A percentile compares a stretch with the other conserved stretches of the same genome.
These are phyloP conservation scores for Sceloporus tristichus DNA, from an alignment of 2,113 vertebrate genomes.

Conservation along the genomic window DNA sequence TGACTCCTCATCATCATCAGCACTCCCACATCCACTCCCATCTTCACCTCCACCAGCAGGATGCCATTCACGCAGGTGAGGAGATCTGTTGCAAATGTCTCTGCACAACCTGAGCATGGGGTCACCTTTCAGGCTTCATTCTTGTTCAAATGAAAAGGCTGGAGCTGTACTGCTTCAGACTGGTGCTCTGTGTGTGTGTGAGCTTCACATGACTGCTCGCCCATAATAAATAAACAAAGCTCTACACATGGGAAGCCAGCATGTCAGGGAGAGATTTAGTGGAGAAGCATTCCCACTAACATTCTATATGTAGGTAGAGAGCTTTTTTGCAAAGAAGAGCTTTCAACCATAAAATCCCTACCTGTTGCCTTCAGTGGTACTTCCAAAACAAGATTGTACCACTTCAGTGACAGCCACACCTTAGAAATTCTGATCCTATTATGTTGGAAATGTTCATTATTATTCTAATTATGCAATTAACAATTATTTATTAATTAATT, in stretches of 20 bases:
- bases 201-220: not conserved
- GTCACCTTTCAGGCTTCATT: not conserved
- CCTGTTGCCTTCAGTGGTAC: not conserved
- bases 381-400: too few relatives aligned
- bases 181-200: too few relatives aligned
- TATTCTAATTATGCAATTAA: too few relatives aligned
- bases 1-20: constrained; percentile 99
- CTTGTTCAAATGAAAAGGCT: not conserved
- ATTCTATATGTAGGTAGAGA: not conserved
- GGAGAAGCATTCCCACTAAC: not conserved
- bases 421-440: not conserved
- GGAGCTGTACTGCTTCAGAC: not conserved
- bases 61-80: constrained; percentile 90
- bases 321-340: not conserved
- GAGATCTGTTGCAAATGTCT: not conserved
- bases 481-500: too few relatives aligned
- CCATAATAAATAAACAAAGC: too few relatives aligned
- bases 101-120: not conserved
- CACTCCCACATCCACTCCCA: constrained; percentile 99
- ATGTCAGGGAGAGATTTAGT: not conserved
- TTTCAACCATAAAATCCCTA: not conserved
- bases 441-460: not conserved
- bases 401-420: not conserved
- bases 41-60: constrained; percentile 98
- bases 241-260: not conserved